phyloP scores from a whole-genome alignment of 2,797 vertebrate species.

The Holocentrus rufus region DNA sequence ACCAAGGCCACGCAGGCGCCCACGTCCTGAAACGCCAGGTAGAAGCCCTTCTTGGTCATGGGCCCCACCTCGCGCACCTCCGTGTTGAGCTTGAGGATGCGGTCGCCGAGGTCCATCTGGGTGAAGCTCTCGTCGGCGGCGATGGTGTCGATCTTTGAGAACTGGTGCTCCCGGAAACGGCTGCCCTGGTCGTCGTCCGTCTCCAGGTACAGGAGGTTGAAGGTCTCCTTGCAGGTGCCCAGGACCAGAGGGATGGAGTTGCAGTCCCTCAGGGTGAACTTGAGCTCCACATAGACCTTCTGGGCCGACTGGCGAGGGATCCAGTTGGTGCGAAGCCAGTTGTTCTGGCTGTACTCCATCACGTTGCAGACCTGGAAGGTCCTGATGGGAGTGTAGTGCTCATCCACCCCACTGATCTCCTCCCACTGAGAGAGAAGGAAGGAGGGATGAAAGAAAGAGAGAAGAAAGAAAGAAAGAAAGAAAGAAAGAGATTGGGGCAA shows the following conservation, averaged over 20 bases:
- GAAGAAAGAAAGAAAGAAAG: not conserved
- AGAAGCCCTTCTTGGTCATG: constrained; percentile 93
- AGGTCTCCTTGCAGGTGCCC: constrained; percentile 98
- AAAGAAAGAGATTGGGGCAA: constrained; percentile 18
- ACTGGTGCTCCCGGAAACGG: constrained; percentile 95
- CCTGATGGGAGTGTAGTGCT: constrained; percentile 97
- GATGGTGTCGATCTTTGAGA: constrained; percentile 97
- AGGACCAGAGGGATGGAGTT: constrained; percentile 96
- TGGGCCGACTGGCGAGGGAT: constrained; percentile 94
- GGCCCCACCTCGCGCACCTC: constrained; percentile 97
- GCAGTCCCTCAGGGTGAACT: constrained; percentile 97
- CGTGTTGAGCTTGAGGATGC: constrained; percentile 97
- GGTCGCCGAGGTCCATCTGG: constrained; percentile 97
- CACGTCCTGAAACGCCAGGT: constrained; percentile 97
- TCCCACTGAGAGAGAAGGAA: constrained; percentile 87
- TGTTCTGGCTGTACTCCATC: constrained; percentile 99
- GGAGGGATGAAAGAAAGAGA: constrained; percentile 35
- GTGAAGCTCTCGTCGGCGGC: constrained; percentile 98
- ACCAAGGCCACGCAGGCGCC: constrained; percentile 97
- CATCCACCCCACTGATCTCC: constrained; percentile 98
- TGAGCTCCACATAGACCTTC: constrained; percentile 98
- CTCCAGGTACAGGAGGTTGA: constrained; percentile 97
- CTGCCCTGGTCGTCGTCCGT: constrained; percentile 92
- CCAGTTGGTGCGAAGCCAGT: constrained; percentile 99
- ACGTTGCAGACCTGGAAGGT: constrained; percentile 99